Percentiles rank a stretch among this genome's conserved stretches.
These are phyloP conservation scores for Phalacrocorax brasilianus DNA, from an alignment of 2,113 vertebrate species.

Conservation along the genomic window DNA sequence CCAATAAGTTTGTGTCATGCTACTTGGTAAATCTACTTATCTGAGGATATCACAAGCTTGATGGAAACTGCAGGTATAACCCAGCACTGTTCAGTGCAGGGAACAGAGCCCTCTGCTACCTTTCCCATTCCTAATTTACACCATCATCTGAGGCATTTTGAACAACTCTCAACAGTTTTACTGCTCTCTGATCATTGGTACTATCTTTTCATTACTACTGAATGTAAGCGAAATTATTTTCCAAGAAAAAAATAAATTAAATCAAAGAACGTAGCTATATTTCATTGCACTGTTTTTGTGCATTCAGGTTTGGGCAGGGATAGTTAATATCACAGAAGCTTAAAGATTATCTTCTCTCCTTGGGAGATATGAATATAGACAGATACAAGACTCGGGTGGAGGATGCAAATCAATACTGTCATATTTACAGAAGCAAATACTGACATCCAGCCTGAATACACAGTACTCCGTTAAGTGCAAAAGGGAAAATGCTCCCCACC, in stretches of 20 bases:
- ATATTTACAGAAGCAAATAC: slow-evolving; percentile 41
- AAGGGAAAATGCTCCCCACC: slow-evolving; percentile 7
- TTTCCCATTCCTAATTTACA: background rate
- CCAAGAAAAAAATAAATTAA: slow-evolving; percentile 50
- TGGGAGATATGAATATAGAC: slow-evolving; percentile 54
- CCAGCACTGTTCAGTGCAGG: background rate
- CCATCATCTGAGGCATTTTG: background rate
- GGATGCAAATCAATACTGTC: background rate
- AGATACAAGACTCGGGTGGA: background rate
- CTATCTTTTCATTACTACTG: background rate
- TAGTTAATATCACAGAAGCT: slow-evolving; percentile 19
- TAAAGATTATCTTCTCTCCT: slow-evolving; percentile 58
- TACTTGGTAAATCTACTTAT: background rate
- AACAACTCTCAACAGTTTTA: background rate
- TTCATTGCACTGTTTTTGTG: slow-evolving; percentile 35
- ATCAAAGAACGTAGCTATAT: slow-evolving; percentile 2
- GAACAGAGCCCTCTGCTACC: background rate
- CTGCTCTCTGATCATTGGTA: background rate
- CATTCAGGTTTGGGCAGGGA: background rate
- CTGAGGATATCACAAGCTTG: background rate
- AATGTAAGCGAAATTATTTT: slow-evolving; percentile 2
- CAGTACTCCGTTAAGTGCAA: slow-evolving; percentile 24
- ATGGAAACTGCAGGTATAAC: background rate
- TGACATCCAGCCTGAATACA: slow-evolving; percentile 32
- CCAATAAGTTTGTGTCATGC: background rate